phyloP scores from a whole-genome alignment of 30 jellyfish, hydroid and myxozoan genomes.

The Turritopsis dohrnii region DNA sequence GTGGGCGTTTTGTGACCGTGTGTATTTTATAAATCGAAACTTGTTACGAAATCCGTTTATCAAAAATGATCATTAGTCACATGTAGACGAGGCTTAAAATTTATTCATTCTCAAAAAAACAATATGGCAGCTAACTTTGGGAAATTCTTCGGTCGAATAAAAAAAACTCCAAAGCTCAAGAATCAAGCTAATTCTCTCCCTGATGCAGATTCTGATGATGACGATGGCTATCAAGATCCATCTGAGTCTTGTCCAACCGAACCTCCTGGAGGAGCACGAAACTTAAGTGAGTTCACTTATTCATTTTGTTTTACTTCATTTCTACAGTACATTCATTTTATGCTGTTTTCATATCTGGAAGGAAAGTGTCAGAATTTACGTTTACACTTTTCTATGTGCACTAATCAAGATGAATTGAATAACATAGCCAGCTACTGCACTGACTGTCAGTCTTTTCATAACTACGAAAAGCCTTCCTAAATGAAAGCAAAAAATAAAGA shows the following conservation, averaged over 20 bases:
- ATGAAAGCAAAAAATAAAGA: too few relatives aligned
- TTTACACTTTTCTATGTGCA: too few relatives aligned
- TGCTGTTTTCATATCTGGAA: background rate
- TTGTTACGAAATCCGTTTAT: background rate
- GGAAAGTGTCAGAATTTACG: too few relatives aligned
- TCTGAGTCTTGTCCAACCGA: slow-evolving; percentile 71
- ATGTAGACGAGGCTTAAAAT: background rate
- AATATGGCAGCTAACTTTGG: slow-evolving; percentile 29
- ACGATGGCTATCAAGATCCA: slow-evolving; percentile 93
- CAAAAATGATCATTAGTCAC: background rate
- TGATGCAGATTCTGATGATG: slow-evolving; percentile 38
- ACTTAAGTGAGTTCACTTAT: background rate
- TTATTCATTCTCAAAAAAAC: background rate
- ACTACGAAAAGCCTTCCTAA: too few relatives aligned
- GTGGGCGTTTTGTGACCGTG: background rate
- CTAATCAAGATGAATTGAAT: too few relatives aligned
- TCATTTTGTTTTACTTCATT: background rate
- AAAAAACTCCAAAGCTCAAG: slow-evolving; percentile 13
- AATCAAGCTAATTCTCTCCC: background rate
- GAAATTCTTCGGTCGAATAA: slow-evolving; percentile 8
- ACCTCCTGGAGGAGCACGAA: slow-evolving; percentile 61
- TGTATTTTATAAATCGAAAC: background rate
- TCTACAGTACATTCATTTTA: background rate
- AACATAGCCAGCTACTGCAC: too few relatives aligned
- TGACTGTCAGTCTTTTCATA: too few relatives aligned